Base-by-base conservation (phyloP, 30 jellyfish, hydroid and myxozoan genomes). In the Turritopsis rubra region DNA sequence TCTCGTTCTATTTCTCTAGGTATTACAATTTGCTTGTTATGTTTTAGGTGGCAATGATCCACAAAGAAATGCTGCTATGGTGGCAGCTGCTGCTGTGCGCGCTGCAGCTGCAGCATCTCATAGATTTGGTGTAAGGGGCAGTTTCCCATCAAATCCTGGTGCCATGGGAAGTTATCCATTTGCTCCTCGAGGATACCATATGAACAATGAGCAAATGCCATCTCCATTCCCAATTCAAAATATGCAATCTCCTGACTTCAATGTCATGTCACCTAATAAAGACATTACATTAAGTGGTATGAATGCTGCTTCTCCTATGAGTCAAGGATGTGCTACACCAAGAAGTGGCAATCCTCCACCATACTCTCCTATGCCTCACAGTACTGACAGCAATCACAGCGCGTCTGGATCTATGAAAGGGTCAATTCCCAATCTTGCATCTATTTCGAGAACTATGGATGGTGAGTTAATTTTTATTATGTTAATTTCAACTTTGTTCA, bases 91-190 rank as follows among this genome's bases (percentile, higher is more conserved):
- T 41, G 99, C 91, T 5, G 93, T 86, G 1, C 79, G 96, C 28
- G 99, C 96, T 24, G 97, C 96, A 7, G 99, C 97, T 54, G 96
- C 95, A 13, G 96, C 96, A 24, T 85, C 97, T 75, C 79, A 88
- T 65, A 88, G 92, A 31, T 41, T 41, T 41, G 60, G 9, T 41
- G 91, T 75, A 66, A 90, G 92, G 1, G 85, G 92, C 29, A 89
- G 74, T 72, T 85, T 79, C 74, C 96, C 96, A 17, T 81, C 92
- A 16, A 89, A 95, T 27, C 73, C 89, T 18, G 94, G 60, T 20
- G 95, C 79, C 52, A 82, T 88, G 90, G 73, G 72, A 29, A 92
- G 91, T 53, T 88, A 88, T 17, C 95, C 99, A 27, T 94, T 89
- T 80, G 87, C 77, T 52, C 31, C 89, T n/a, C 79, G 91, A n/a